Evolutionary conservation across 2,113 vertebrate species (phyloP).

Genomic region (Carollia perspicillata): DNA sequence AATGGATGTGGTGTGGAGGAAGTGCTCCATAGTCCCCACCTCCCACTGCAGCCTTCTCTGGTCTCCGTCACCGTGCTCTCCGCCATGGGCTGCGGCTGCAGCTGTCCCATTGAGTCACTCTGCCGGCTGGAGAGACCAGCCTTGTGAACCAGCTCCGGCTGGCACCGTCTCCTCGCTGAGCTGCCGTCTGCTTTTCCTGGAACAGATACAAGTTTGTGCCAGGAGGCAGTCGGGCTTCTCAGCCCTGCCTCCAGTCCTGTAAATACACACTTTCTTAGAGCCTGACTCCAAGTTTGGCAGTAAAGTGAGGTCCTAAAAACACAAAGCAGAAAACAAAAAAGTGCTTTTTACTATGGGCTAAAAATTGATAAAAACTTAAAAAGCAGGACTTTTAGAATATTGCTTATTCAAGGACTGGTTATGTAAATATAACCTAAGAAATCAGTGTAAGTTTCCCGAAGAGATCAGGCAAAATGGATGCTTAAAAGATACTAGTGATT

Average conservation of each 20-base stretch:
- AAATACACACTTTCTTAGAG: slow-evolving; percentile 40
- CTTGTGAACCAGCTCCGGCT: slow-evolving; percentile 49
- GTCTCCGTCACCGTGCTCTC: neutral
- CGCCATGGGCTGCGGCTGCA: neutral
- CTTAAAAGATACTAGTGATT: neutral
- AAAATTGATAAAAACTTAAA: neutral
- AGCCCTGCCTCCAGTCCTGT: slow-evolving; percentile 24
- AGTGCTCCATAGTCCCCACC: neutral
- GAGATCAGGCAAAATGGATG: neutral
- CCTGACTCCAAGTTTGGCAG: slow-evolving; percentile 21
- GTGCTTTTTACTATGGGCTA: neutral
- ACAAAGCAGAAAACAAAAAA: neutral
- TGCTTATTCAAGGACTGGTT: neutral
- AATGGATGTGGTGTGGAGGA: neutral
- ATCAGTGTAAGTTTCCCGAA: neutral
- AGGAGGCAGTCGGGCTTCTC: neutral
- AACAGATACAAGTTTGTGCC: slow-evolving; percentile 26
- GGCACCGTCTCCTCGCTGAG: neutral
- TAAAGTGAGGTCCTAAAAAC: slow-evolving; percentile 16
- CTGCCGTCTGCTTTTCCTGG: slow-evolving; percentile 62
- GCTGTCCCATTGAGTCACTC: slow-evolving; percentile 52
- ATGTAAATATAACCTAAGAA: neutral
- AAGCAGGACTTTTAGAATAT: neutral
- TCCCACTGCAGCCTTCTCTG: neutral
- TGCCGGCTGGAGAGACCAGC: slow-evolving; percentile 22